phyloP scores from a whole-genome alignment of 2,113 vertebrate genomes.

The Nematolebias whitei region DNA sequence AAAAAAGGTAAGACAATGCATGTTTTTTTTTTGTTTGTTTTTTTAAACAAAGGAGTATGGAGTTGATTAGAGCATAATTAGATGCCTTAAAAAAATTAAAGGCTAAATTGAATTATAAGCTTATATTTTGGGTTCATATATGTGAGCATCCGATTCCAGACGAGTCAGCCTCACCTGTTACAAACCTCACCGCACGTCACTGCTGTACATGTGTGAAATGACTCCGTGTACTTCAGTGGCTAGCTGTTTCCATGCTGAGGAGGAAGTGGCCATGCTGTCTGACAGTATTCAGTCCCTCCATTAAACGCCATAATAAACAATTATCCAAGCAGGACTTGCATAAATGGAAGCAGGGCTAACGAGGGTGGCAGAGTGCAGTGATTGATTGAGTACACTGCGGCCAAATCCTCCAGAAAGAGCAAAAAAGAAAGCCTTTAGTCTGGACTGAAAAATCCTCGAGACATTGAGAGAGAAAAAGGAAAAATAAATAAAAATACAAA shows the following conservation, averaged over 20 bases:
- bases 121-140: too few relatives aligned
- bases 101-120: too few relatives aligned
- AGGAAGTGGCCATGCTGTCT: slow-evolving; percentile 40
- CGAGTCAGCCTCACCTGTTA: too few relatives aligned
- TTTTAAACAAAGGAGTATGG: too few relatives aligned
- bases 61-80: too few relatives aligned
- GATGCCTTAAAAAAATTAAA: too few relatives aligned
- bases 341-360: slow-evolving; percentile 48
- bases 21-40: too few relatives aligned
- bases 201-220: slow-evolving; percentile 52
- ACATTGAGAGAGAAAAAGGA: slow-evolving; percentile 17
- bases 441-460: slow-evolving; percentile 46
- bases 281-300: slow-evolving; percentile 50
- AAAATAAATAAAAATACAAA: slow-evolving; percentile 37
- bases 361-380: slow-evolving; percentile 51
- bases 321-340: slow-evolving; percentile 66
- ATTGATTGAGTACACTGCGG: slow-evolving; percentile 67
- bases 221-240: slow-evolving; percentile 43
- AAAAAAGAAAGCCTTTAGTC: slow-evolving; percentile 72
- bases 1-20: too few relatives aligned
- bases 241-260: slow-evolving; percentile 61
- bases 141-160: too few relatives aligned
- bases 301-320: slow-evolving; percentile 77
- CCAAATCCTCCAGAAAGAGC: slow-evolving; percentile 62
- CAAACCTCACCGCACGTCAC: too few relatives aligned